These are phyloP conservation scores for Dysidea cf. avara DNA, from an alignment of 37 sponge, comb jelly and placozoan species.

Conservation along the genomic window DNA sequence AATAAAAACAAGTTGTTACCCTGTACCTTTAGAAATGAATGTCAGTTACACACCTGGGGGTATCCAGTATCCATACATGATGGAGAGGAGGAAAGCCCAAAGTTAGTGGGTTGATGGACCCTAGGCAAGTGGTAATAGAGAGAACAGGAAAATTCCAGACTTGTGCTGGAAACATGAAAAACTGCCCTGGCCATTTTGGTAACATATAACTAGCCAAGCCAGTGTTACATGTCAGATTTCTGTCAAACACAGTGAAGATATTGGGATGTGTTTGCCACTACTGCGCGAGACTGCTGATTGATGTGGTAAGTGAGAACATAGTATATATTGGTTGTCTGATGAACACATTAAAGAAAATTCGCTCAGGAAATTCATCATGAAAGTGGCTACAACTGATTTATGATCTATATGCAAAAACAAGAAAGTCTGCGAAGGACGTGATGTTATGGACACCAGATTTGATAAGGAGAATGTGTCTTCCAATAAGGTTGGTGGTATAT, in stretches of 20 bases:
- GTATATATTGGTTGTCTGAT: conserved; percentile 82
- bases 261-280: conserved; percentile 97
- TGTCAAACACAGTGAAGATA: conserved; percentile 82
- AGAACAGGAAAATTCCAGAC: conserved; percentile 88
- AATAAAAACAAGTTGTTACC: not conserved
- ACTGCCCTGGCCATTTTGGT: conserved; percentile 98
- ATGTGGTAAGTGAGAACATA: conserved; percentile 55
- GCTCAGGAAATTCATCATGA: conserved; percentile 38
- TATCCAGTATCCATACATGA: conserved; percentile 92
- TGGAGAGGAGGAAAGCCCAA: conserved; percentile 97
- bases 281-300: conserved; percentile 92
- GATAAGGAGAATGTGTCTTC: conserved; percentile 6
- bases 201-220: conserved; percentile 98
- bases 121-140: conserved; percentile 96
- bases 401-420: conserved; percentile 82
- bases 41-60: conserved; percentile 94
- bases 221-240: conserved; percentile 92
- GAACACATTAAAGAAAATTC: conserved; percentile 73
- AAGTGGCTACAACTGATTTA: conserved; percentile 82
- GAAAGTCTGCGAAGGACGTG: conserved; percentile 80
- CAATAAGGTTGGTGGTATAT: not conserved
- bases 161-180: conserved; percentile 96
- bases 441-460: conserved; percentile 58
- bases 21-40: conserved; percentile 89
- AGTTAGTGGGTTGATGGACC: conserved; percentile 95